These are phyloP conservation scores for Drosophila histrio DNA, from an alignment of 2,888 invertebrate genomes.

Conservation along the genomic window DNA sequence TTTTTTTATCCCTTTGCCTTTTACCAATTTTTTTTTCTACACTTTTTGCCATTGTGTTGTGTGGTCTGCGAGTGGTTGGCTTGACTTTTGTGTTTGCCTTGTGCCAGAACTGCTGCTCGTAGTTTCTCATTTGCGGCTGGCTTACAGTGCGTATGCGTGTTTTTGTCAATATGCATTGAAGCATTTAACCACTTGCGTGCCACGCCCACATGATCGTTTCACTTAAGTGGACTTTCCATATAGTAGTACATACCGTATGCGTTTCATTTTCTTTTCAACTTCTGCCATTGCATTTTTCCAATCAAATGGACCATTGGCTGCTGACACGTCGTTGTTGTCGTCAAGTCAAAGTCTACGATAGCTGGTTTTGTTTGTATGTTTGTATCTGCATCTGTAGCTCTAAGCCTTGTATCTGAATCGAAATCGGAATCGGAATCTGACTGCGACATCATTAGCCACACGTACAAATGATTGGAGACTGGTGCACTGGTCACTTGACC, in stretches of 20 bases:
- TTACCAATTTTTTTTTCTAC: constrained; percentile 12
- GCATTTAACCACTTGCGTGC: constrained; percentile 42
- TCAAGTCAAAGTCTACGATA: constrained; percentile 25
- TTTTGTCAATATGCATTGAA: constrained; percentile 49
- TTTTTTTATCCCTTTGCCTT: constrained; percentile 10
- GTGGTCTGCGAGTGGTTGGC: no score
- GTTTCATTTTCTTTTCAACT: no score
- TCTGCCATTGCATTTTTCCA: constrained; percentile 41
- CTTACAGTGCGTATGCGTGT: constrained; percentile 52
- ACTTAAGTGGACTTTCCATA: constrained; percentile 41
- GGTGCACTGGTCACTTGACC: constrained; percentile 36
- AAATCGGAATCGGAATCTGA: constrained; percentile 9
- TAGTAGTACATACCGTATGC: no score
- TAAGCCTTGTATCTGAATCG: constrained; percentile 7
- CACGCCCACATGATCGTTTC: constrained; percentile 25
- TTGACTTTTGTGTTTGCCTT: constrained; percentile 16
- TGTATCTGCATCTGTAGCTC: constrained; percentile 7
- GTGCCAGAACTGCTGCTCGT: neutral
- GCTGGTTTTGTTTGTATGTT: constrained; percentile 1
- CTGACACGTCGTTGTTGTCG: constrained; percentile 45
- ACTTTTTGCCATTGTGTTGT: neutral
- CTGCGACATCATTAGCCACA: constrained; percentile 68
- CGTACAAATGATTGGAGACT: constrained; percentile 51
- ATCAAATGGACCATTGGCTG: constrained; percentile 44
- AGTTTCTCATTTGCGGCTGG: constrained; percentile 38